Base-by-base conservation (phyloP, 2,797 vertebrate genomes). In the Paratrypauchen microcephalus region DNA sequence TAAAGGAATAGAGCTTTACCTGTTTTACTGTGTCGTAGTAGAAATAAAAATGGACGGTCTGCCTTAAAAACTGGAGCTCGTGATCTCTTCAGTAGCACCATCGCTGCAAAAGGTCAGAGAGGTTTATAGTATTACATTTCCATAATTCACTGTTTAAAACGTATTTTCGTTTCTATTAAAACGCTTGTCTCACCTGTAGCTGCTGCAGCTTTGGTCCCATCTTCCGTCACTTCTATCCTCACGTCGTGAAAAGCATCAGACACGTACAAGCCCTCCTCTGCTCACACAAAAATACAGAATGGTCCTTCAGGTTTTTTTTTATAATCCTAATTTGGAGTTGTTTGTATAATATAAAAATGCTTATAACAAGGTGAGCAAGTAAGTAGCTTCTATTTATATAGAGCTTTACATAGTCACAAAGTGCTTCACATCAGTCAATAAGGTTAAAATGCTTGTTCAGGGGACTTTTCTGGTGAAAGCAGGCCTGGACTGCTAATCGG, bases 41-140 rank as follows among this genome's bases (percentile, higher is more conserved):
- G 89, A 81, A 97, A 97, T 23, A 93, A 78, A 88, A 97, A 97
- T 6, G 96, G 95, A 19, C 93, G 87, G 70, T 98, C 95, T 7
- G 95, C 96, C 90, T 97, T 98, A 81, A 98, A 97, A 74, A 96
- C 82, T 0, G 95, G 92, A 16, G 92, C 92, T n/a, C 94, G 89
- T 47, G 96, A 97, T 82, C 96, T 90, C 90, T 96, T 97, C 54
- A 96, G 88, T 56, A 97, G 88, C 75, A 96, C 83, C 94, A 97
- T 95, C 47, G 93, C 95, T 98, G 82, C 28, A 76, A 61, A 4
- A 32, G 30, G 3, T 23, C 70, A 11, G 66, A 47, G 50, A 5
- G 4, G 18, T 24, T 3, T 59, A 19, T 0, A 61, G 0, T 5
- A 26, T 9, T 45, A 15, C 4, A 15, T 45, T 52, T 7, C 19